These are phyloP conservation scores for Sceloporus tristichus DNA, from an alignment of 2,113 vertebrate genomes.

Conservation along the genomic window DNA sequence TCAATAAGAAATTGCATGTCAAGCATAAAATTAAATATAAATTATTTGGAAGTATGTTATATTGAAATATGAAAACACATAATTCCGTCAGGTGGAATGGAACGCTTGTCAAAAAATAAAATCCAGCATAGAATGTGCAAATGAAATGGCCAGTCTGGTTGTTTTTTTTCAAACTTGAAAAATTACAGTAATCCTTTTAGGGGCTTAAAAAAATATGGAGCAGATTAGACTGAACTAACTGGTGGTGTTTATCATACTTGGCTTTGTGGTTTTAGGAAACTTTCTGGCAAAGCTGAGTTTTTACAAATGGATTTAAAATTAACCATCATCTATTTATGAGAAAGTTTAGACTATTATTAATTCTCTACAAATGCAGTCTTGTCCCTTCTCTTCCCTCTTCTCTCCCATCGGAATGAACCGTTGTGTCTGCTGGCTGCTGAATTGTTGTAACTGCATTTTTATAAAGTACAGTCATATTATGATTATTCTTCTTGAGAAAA, in stretches of 20 bases:
- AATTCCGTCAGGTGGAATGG: conserved; percentile 58
- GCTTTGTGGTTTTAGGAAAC: conserved; percentile 81
- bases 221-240: conserved; percentile 78
- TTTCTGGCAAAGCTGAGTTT: conserved; percentile 78
- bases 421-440: conserved; percentile 78
- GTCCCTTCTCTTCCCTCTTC: not conserved
- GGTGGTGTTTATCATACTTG: conserved; percentile 80
- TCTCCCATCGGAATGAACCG: conserved; percentile 63
- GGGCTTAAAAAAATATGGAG: conserved; percentile 67
- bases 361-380: conserved; percentile 79
- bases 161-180: conserved; percentile 72
- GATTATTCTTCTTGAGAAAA: conserved; percentile 70
- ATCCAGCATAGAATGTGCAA: conserved; percentile 56
- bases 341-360: conserved; percentile 87
- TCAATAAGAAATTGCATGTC: conserved; percentile 66
- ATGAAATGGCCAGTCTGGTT: conserved; percentile 64
- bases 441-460: conserved; percentile 80
- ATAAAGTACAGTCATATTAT: conserved; percentile 69
- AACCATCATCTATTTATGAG: conserved; percentile 88
- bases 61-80: conserved; percentile 65
- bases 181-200: conserved; percentile 76
- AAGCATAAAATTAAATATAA: conserved; percentile 70
- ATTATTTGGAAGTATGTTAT: conserved; percentile 66
- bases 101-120: conserved; percentile 59
- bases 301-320: conserved; percentile 86